Evolutionary conservation across 1,140 invertebrate genomes (phyloP).

Genomic region (Apocrypta bakeri): DNA sequence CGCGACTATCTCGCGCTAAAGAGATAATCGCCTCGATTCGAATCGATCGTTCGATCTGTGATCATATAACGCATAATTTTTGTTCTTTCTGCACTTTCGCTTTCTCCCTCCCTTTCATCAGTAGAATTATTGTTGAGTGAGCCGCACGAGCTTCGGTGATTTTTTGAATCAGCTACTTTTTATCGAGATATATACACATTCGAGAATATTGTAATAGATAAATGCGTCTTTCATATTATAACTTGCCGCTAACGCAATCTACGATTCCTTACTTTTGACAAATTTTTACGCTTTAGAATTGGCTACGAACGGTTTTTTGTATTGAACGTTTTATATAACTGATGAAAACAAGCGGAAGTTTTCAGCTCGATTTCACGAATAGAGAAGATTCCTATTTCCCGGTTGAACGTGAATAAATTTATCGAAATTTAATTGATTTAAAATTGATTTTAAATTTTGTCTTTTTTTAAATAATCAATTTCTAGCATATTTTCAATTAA

Average conservation of each 20-base stretch:
- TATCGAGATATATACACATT: background rate
- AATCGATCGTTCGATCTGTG: conserved; percentile 46
- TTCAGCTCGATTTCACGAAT: background rate
- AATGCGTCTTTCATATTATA: background rate
- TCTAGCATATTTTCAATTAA: too few relatives aligned
- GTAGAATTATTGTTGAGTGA: conserved; percentile 8
- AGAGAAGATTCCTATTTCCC: conserved; percentile 4
- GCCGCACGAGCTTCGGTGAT: background rate
- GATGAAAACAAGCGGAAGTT: background rate
- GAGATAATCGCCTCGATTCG: conserved; percentile 25
- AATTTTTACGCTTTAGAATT: conserved; percentile 34
- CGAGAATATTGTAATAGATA: background rate
- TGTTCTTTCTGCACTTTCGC: conserved; percentile 36
- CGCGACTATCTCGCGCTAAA: background rate
- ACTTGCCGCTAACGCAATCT: conserved; percentile 21
- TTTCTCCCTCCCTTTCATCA: conserved; percentile 39
- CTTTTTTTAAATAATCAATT: too few relatives aligned
- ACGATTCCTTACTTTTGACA: conserved; percentile 30
- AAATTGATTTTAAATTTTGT: background rate
- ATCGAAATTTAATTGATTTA: background rate
- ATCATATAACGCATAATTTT: conserved; percentile 14
- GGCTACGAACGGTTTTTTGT: conserved; percentile 34
- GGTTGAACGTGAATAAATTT: background rate
- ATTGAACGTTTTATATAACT: conserved; percentile 5
- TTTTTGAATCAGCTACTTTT: background rate